phyloP scores from a whole-genome alignment of 1,140 invertebrate genomes.

The Drosophila grimshawi region DNA sequence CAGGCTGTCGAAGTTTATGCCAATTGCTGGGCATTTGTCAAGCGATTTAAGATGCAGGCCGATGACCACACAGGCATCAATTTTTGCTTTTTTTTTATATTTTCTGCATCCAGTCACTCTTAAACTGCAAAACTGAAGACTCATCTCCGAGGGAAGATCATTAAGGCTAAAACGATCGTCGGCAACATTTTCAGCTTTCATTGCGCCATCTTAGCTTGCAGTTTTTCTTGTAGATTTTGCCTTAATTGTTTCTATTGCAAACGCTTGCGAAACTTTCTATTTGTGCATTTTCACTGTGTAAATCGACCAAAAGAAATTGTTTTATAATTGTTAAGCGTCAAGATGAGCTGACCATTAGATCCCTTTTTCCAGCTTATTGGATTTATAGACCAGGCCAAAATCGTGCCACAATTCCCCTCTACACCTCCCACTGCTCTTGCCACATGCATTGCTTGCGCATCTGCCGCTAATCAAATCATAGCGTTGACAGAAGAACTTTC shows the following conservation, averaged over 20 bases:
- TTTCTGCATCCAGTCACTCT: conserved; percentile 5
- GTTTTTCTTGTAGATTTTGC: conserved; percentile 21
- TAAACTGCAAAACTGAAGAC: conserved; percentile 23
- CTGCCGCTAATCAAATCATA: conserved; percentile 57
- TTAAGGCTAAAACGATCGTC: conserved; percentile 37
- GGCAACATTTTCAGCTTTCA: conserved; percentile 18
- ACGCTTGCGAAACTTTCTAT: conserved; percentile 70
- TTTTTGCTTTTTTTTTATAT: too few relatives aligned
- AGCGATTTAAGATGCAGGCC: conserved; percentile 37
- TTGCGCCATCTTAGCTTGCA: conserved; percentile 38
- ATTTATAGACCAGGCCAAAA: not conserved
- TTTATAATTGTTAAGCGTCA: conserved; percentile 24
- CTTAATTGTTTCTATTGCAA: conserved; percentile 71
- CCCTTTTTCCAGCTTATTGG: conserved; percentile 12
- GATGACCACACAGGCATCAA: conserved; percentile 38
- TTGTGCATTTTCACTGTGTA: conserved; percentile 59
- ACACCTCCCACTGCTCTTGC: not conserved
- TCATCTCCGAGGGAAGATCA: conserved; percentile 20
- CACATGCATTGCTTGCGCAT: conserved; percentile 27
- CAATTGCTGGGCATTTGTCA: conserved; percentile 52
- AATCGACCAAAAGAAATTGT: conserved; percentile 33
- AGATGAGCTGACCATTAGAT: conserved; percentile 22
- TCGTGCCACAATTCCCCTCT: not conserved
- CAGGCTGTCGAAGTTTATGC: conserved; percentile 37
- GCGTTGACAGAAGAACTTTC: conserved; percentile 59